A percentile compares a stretch with the other conserved stretches of the same genome.
phyloP scores from a whole-genome alignment of 2,888 invertebrate genomes.

The Corbicula japonica region DNA sequence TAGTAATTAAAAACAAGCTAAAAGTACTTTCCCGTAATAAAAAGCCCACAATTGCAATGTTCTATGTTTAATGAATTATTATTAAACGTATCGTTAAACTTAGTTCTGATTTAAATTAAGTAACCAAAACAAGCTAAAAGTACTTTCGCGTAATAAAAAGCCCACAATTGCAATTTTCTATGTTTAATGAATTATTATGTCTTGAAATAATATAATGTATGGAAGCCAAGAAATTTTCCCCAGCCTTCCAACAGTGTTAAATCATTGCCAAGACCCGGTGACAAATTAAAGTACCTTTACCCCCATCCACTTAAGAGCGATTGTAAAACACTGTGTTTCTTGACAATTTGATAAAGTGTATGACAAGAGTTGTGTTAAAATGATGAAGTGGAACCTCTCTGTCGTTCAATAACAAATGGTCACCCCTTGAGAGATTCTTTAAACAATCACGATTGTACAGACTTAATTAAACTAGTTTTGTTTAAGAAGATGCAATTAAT shows the following conservation, averaged over 20 bases:
- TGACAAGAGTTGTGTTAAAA: slow-evolving; percentile 34
- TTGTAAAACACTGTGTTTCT: slow-evolving; percentile 19
- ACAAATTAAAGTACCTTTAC: slow-evolving; percentile 26
- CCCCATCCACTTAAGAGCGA: slow-evolving; percentile 37
- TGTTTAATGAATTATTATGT: neutral
- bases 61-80: neutral
- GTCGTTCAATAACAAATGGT: slow-evolving; percentile 28
- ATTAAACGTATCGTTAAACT: too few relatives aligned
- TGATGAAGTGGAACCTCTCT: slow-evolving; percentile 34
- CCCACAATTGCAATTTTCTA: neutral
- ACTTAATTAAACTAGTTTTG: slow-evolving; percentile 46
- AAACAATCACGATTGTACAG: slow-evolving; percentile 27
- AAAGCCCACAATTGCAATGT: neutral
- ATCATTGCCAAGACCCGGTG: slow-evolving; percentile 23
- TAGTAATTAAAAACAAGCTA: too few relatives aligned
- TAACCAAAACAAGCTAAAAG: too few relatives aligned
- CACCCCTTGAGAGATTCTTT: slow-evolving; percentile 34
- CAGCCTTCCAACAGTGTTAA: neutral
- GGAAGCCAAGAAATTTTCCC: neutral
- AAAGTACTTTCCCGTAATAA: too few relatives aligned
- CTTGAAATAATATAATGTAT: neutral
- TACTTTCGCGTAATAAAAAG: too few relatives aligned
- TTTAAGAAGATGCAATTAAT: slow-evolving; percentile 24
- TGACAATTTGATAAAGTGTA: slow-evolving; percentile 35
- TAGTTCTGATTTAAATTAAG: too few relatives aligned